Evolutionary conservation across 2,113 vertebrate genomes (phyloP), one percentile per base, ranked within the genome.

Genomic region (Aphelocoma coerulescens): DNA sequence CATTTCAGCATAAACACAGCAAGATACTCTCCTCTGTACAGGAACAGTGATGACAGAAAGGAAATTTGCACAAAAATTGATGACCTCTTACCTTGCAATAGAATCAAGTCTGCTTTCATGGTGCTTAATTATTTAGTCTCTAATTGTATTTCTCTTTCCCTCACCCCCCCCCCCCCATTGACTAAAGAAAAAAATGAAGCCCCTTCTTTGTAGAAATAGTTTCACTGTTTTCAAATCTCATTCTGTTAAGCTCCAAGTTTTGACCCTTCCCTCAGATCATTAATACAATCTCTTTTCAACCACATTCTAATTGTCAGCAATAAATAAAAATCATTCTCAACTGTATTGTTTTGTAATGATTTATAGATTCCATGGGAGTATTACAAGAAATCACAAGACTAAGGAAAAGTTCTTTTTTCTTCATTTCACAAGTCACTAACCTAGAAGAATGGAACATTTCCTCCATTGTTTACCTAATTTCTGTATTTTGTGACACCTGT

Each of bases 291-390:
- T 86, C 59, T 33, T 69, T 94, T 35, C 4, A 1, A 81, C 23
- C 68, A 89, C 44, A 68, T 87, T 78, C 83, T 91, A 84, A 71
- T 65, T 89, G 49, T 74, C 92, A 96, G 72, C 73, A 96, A 91
- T 78, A 93, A 97, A 97, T 74, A 91, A 90, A 96, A 89, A 52
- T 21, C 41, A 61, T 68, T 75, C 79, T 59, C 51, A 37, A 75
- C 41, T 52, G 18, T 92, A 67, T 24, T 72, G 10, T 77, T 83
- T 55, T 41, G 8, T 59, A 71, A 83, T 67, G 13, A 63, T 39
- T 76, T 85, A 55, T 76, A 61, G 30, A 72, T 83, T 88, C 46
- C 32, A 27, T 39, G 20, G 33, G 81, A 72, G 21, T 12, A 54
- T 22, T 32, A 49, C 3, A 5, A 85, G 39, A 83, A 74, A 79